Percentiles rank a stretch among this genome's conserved stretches.
Conservation (phyloP, 2,797 vertebrate species). For the Anisognathus igniventris region DNA sequence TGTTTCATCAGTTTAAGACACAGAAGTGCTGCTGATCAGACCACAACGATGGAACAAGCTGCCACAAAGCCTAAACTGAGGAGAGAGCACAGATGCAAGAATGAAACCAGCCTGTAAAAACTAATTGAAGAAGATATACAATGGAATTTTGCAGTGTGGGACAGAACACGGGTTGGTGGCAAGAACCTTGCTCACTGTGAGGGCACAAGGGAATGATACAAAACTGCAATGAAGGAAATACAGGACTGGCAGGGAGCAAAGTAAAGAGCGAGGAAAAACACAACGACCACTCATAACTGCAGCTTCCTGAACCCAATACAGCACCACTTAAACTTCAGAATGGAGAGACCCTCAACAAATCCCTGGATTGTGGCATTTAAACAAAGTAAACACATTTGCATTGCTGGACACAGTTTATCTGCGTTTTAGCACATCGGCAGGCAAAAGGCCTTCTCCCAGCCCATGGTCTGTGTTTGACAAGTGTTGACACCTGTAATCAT, state of each 20-base stretch:
- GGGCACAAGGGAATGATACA: accelerated
- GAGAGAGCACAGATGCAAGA: not conserved
- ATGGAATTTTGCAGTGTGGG: accelerated
- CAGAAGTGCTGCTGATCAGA: not conserved
- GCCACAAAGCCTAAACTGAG: not conserved
- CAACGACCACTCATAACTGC: not conserved
- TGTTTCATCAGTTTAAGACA: not conserved
- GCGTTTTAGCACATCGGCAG: not conserved
- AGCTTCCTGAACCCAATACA: not conserved
- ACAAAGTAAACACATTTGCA: not conserved
- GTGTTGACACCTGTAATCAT: not conserved
- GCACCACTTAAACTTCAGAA: not conserved
- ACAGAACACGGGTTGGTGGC: accelerated
- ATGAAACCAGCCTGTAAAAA: not conserved
- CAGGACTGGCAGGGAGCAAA: not conserved
- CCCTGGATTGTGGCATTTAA: not conserved
- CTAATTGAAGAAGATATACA: accelerated
- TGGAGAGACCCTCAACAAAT: not conserved
- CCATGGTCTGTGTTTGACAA: not conserved
- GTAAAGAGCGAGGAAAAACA: not conserved
- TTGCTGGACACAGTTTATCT: not conserved
- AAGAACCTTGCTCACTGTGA: not conserved
- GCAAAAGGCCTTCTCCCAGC: not conserved
- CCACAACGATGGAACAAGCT: not conserved
- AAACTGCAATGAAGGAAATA: not conserved